phyloP scores from a whole-genome alignment of 2,797 vertebrate species.

The Tiaroga cobitis region DNA sequence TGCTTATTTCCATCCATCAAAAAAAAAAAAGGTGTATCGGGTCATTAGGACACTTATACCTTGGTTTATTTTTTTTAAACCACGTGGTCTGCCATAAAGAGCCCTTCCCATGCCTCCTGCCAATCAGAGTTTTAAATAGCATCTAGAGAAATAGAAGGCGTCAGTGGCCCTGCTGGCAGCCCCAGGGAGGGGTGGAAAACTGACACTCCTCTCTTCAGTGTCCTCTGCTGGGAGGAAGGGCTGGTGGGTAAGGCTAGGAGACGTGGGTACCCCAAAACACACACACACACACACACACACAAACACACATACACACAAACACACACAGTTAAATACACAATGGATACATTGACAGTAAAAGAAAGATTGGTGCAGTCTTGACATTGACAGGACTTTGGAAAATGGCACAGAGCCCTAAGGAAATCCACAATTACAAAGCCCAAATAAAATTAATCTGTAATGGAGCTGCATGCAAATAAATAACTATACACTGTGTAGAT shows the following conservation, averaged over 20 bases:
- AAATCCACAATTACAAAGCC: neutral
- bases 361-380: neutral
- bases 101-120: conserved; percentile 57
- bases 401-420: neutral
- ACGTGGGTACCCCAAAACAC: conserved; percentile 27
- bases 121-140: conserved; percentile 79
- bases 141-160: conserved; percentile 76
- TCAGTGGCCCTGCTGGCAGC: conserved; percentile 68
- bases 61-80: conserved; percentile 2
- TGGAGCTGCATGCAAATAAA: neutral
- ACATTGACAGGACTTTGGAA: neutral
- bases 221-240: conserved; percentile 25
- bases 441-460: neutral
- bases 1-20: neutral
- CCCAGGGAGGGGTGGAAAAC: conserved; percentile 64
- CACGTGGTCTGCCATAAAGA: conserved; percentile 34
- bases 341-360: neutral
- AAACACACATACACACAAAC: neutral
- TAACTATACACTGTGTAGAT: neutral
- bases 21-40: neutral
- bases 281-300: neutral
- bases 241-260: conserved; percentile 21
- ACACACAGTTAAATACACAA: neutral
- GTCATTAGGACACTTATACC: neutral
- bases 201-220: conserved; percentile 57